Percentiles rank a stretch among this genome's conserved stretches.
These are phyloP conservation scores for Lasiommata megera DNA, from an alignment of 2,888 invertebrate species.

Conservation along the genomic window DNA sequence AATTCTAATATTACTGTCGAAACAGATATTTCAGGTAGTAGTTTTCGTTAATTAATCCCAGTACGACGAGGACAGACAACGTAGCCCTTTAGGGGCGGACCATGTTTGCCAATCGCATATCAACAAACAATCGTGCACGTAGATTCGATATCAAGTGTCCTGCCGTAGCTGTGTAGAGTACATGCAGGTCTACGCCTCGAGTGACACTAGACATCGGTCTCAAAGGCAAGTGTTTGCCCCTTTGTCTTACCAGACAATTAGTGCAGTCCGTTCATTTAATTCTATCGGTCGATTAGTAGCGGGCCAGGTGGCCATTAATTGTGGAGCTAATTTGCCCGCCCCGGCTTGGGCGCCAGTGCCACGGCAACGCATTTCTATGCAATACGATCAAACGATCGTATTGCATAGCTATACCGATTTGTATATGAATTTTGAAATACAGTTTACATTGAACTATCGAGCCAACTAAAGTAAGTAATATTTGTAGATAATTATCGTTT, in stretches of 20 bases:
- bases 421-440: not conserved
- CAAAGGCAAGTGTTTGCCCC: conserved; percentile 80
- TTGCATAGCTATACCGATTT: conserved; percentile 2
- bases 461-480: too few relatives aligned
- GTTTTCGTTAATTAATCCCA: conserved; percentile 11
- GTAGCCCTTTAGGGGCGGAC: conserved; percentile 19
- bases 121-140: conserved; percentile 32
- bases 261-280: conserved; percentile 80
- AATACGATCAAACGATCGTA: too few relatives aligned
- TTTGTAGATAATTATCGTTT: too few relatives aligned
- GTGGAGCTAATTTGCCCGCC: conserved; percentile 67
- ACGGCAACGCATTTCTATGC: conserved; percentile 13
- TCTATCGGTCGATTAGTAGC: conserved; percentile 79
- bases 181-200: conserved; percentile 64
- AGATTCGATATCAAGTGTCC: conserved; percentile 47
- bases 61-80: conserved; percentile 12
- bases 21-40: not conserved
- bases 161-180: conserved; percentile 26
- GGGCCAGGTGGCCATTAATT: conserved; percentile 74
- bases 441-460: not conserved
- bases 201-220: conserved; percentile 72
- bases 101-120: conserved; percentile 29
- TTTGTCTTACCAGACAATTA: conserved; percentile 80
- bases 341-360: conserved; percentile 51
- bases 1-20: too few relatives aligned